Percentiles rank a stretch among this genome's conserved stretches.
phyloP scores from a whole-genome alignment of 1,140 invertebrate species.

The Apis florea region DNA sequence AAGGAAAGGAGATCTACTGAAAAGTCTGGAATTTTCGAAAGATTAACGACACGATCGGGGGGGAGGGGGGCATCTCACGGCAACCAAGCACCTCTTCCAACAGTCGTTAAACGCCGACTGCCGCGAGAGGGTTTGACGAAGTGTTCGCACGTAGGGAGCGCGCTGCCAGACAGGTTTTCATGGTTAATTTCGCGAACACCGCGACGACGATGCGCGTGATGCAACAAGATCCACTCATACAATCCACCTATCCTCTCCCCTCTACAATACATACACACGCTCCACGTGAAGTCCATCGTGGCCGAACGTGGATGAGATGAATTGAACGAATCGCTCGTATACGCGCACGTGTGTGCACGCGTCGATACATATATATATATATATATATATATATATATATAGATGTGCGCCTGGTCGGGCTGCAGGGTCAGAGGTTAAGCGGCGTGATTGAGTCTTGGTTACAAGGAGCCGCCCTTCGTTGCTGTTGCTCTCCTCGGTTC shows the following conservation, averaged over 20 bases:
- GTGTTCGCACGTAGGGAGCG: slow-evolving; percentile 2
- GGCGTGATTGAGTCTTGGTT: slow-evolving; percentile 81
- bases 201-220: not conserved
- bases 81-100: not conserved
- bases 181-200: slow-evolving; percentile 21
- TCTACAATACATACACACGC: not conserved
- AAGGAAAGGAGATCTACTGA: not conserved
- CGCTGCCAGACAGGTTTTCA: not conserved
- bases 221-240: not conserved
- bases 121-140: not conserved
- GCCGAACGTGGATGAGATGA: not conserved
- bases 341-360: slow-evolving; percentile 22
- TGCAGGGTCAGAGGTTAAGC: slow-evolving; percentile 78
- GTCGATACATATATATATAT: too few relatives aligned
- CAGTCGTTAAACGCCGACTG: not conserved
- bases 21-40: too few relatives aligned
- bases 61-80: too few relatives aligned
- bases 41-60: too few relatives aligned
- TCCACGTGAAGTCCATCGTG: not conserved
- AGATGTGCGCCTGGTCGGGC: slow-evolving; percentile 59
- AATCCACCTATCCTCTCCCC: too few relatives aligned
- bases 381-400: not conserved
- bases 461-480: slow-evolving; percentile 78
- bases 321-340: not conserved
- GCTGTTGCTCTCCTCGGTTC: slow-evolving; percentile 68